Base-by-base conservation (phyloP, 2,113 vertebrate genomes). In the Thunnus thynnus region DNA sequence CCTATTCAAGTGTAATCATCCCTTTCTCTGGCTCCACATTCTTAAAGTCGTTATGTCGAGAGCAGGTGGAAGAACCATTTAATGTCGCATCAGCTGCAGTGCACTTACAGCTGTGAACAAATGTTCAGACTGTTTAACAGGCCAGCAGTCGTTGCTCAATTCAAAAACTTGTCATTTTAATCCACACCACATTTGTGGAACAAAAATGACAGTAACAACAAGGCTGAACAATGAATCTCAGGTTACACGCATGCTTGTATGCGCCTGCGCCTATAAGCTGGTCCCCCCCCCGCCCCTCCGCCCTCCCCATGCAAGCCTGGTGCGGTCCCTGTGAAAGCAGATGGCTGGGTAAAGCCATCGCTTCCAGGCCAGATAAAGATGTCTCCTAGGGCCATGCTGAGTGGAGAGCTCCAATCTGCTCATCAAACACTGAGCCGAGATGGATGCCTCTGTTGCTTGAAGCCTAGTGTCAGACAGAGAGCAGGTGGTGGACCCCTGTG, bases 311-410 rank as follows among this genome's bases (percentile, higher is more conserved):
- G 25, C 61, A 44, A 52, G 50, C 67, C 72, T 44, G 55, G 6
- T 50, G 66, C 44, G 14, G 65, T 13, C 54, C 13, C 25, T 2
- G 17, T 73, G 76, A 68, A 70, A 82, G 90, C 91, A 95, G 92
- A 92, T 94, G 93, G 90, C 71, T 1, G 72, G 52, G 68, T 80
- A 82, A 87, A 88, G 73, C 76, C 83, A 64, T 48, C 13, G 73
- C 86, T 89, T 92, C 88, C 72, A 80, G 85, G 77, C 68, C 81
- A 92, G 91, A 94, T 93, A 92, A 92, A 90, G 91, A 84, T 71
- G 72, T 91, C 82, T 91, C 86, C 88, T 30, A 65, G 77, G 86
- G 85, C 89, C 79, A 63, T 22, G 71, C 62, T 85, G 76, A 89
- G 77, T 50, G 76, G 63, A 77, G 67, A 80, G 61, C 65, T 72